Evolutionary conservation across 2,113 vertebrate genomes (phyloP), one percentile per base, ranked within the genome.

Genomic region (Ptilonorhynchus violaceus): DNA sequence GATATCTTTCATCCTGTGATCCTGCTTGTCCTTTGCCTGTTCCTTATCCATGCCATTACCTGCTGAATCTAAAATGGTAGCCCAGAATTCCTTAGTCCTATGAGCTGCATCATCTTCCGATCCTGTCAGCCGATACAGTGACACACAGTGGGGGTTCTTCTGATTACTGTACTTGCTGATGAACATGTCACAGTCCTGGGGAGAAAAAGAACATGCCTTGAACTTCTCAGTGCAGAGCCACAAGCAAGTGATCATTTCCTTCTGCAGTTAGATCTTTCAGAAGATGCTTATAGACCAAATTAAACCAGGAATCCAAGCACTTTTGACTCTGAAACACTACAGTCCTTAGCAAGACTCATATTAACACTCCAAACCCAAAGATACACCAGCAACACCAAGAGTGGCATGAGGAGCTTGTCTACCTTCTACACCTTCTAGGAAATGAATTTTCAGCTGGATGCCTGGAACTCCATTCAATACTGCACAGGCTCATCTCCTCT

Each of bases 131-230:
- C 97, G 97, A 85, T 98, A 98, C 56, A 98, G 98, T 33, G 98
- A 98, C 72, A 98, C 98, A 74, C 97, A 98, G 82, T 98, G 98
- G 0, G 98, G 98, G 88, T 94, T 98, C 94, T 98, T 98, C 97
- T 98, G 98, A 64, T 98, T 98, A 86, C 98, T 98, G 91, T 98
- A 98, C 84, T 98, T 98, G 94, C 98, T 98, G 94, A 98, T 98
- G 78, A 98, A 98, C 98, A 98, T 98, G 95, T 98, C 98, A 94
- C 98, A 98, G 42, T 98, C 95, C 98, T 98, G 86, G 37, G 60
- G 92, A 91, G 53, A 68, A 77, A 96, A 70, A 94, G 11, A 97
- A 31, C 12, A 33, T 8, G 53, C 8, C 39, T 55, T 80, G 18
- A 77, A 73, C 41, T 31, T 5, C 22, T 67, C 20, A 1, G 35